phyloP scores from a whole-genome alignment of 2,797 vertebrate genomes.

The Macroramphosus scolopax region DNA sequence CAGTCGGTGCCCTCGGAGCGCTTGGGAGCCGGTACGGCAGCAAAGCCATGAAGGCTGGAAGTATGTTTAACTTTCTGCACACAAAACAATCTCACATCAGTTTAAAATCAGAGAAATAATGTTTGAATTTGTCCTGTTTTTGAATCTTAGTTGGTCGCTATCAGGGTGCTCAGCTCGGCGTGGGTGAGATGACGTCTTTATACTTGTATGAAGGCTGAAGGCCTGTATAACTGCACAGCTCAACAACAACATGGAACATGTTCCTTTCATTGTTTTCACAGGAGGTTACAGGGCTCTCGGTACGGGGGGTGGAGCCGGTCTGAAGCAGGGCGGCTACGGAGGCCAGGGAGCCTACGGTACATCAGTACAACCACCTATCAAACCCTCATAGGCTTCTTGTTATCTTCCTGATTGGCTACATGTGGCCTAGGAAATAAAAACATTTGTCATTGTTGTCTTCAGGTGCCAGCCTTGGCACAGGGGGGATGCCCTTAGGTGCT shows the following conservation, averaged over 20 bases:
- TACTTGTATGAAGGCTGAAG: not conserved
- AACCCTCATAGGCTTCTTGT: too few relatives aligned
- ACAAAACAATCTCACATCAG: too few relatives aligned
- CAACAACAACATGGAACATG: conserved; percentile 2
- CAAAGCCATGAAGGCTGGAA: conserved; percentile 70
- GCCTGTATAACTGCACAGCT: too few relatives aligned
- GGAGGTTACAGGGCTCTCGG: conserved; percentile 68
- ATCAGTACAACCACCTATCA: not conserved
- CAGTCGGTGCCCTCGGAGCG: conserved; percentile 55
- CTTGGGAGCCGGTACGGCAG: conserved; percentile 56
- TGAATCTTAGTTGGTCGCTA: conserved; percentile 63
- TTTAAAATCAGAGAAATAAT: not conserved
- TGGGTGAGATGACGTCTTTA: conserved; percentile 38
- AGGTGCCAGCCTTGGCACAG: conserved; percentile 62
- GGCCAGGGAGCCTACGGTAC: conserved; percentile 62
- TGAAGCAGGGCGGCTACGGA: conserved; percentile 62
- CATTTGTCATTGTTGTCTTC: not conserved
- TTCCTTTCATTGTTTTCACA: conserved; percentile 7
- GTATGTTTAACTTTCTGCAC: conserved; percentile 34
- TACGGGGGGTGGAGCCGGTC: conserved; percentile 53
- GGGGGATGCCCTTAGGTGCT: conserved; percentile 57
- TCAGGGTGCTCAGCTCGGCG: conserved; percentile 60
- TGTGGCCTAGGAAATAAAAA: too few relatives aligned
- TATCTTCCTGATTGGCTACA: too few relatives aligned
- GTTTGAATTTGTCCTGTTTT: not conserved